Evolutionary conservation across 2,113 vertebrate genomes (phyloP).

Genomic region (Lepisosteus osseus): DNA sequence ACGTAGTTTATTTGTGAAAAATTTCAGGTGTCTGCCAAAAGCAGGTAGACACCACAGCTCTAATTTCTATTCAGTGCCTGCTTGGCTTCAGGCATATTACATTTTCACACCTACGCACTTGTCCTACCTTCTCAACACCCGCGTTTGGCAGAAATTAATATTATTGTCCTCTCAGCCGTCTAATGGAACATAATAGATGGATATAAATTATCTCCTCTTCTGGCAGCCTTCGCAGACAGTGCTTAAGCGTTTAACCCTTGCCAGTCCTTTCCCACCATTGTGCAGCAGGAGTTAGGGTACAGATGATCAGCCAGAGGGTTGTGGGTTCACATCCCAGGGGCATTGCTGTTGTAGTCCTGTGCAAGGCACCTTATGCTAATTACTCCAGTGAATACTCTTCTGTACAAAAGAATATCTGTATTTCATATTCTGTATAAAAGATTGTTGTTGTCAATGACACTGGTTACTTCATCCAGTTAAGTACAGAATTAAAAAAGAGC

Average conservation of each 20-base stretch:
- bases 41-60: neutral
- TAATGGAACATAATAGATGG: slow-evolving; percentile 39
- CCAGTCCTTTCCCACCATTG: too few relatives aligned
- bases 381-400: too few relatives aligned
- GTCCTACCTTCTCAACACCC: neutral
- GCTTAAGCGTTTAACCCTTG: neutral
- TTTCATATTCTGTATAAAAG: too few relatives aligned
- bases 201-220: slow-evolving; percentile 15
- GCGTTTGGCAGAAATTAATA: slow-evolving; percentile 36
- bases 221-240: slow-evolving; percentile 1
- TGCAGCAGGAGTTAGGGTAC: too few relatives aligned
- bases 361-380: too few relatives aligned
- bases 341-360: too few relatives aligned
- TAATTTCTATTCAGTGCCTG: neutral
- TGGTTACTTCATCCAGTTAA: too few relatives aligned
- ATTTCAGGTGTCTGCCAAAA: neutral
- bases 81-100: neutral
- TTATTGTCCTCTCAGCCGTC: slow-evolving; percentile 46
- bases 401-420: too few relatives aligned
- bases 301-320: too few relatives aligned
- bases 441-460: too few relatives aligned
- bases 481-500: too few relatives aligned
- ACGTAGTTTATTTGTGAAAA: neutral
- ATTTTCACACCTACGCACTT: neutral
- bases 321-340: too few relatives aligned